These are phyloP conservation scores for Tachysurus vachellii DNA, from an alignment of 2,113 vertebrate species.

Conservation along the genomic window DNA sequence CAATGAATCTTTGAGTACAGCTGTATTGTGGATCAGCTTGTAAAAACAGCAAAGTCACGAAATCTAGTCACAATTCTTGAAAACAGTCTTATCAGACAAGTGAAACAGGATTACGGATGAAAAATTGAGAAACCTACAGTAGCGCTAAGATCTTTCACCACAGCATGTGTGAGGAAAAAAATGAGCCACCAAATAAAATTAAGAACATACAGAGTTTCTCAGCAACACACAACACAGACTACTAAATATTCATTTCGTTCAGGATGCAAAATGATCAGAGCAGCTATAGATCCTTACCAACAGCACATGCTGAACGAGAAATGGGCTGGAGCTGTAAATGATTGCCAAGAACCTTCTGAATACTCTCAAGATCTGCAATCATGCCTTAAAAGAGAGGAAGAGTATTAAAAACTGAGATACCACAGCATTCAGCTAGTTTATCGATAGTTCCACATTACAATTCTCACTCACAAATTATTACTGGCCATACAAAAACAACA, in stretches of 20 bases:
- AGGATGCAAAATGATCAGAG: neutral
- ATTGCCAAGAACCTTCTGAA: slow-evolving; percentile 23
- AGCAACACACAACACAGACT: neutral
- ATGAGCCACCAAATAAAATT: neutral
- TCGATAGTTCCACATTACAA: neutral
- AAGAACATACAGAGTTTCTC: neutral
- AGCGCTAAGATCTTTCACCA: neutral
- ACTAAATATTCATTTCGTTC: neutral
- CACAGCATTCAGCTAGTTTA: neutral
- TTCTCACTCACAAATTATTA: neutral
- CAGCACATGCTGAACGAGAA: slow-evolving; percentile 63
- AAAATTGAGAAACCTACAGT: neutral
- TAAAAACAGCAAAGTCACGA: neutral
- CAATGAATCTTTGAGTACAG: slow-evolving; percentile 9
- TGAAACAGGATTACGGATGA: neutral
- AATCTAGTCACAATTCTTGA: neutral
- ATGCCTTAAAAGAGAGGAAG: slow-evolving; percentile 57
- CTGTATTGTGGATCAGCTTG: neutral
- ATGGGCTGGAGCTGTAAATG: slow-evolving; percentile 66
- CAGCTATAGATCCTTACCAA: slow-evolving; percentile 57
- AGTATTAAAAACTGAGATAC: neutral
- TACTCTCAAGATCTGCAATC: slow-evolving; percentile 33
- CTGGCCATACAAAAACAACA: neutral
- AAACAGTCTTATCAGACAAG: neutral
- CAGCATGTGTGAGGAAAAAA: neutral